A percentile compares a stretch with the other conserved stretches of the same genome.
phyloP scores from a whole-genome alignment of 2,797 vertebrate genomes.

The Gila robusta region DNA sequence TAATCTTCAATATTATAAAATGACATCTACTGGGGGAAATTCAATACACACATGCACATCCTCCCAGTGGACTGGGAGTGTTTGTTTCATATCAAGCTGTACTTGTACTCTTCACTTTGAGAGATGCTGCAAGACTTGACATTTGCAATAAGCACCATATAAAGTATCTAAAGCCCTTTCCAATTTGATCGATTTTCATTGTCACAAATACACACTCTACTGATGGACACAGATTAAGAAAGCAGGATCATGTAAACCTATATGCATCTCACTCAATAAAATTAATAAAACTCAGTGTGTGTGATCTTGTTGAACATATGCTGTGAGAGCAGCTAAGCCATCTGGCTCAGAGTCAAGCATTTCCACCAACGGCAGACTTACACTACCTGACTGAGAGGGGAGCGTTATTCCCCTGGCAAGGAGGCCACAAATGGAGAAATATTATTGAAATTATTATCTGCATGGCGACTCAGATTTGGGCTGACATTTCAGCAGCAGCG shows the following conservation, averaged over 20 bases:
- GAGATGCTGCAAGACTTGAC: constrained; percentile 59
- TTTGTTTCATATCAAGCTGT: constrained; percentile 60
- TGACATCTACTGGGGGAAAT: not conserved
- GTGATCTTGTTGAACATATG: constrained; percentile 98
- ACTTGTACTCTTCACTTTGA: constrained; percentile 44
- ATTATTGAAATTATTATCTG: constrained; percentile 99
- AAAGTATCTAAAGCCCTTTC: constrained; percentile 62
- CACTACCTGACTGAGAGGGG: constrained; percentile 99
- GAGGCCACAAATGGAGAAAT: constrained; percentile 99
- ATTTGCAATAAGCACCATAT: constrained; percentile 64
- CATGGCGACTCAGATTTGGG: constrained; percentile 99
- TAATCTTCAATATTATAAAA: not conserved
- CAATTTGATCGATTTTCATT: constrained; percentile 58
- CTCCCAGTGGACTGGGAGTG: constrained; percentile 53
- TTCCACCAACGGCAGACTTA: constrained; percentile 99
- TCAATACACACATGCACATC: constrained; percentile 13
- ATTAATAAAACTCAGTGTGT: constrained; percentile 89
- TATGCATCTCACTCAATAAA: constrained; percentile 94
- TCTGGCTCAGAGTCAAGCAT: constrained; percentile 99
- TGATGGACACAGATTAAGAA: constrained; percentile 53
- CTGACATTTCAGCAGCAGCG: constrained; percentile 99
- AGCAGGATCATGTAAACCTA: constrained; percentile 89
- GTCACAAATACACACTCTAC: constrained; percentile 47
- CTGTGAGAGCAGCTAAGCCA: constrained; percentile 98
- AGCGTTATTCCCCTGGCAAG: constrained; percentile 98